Evolutionary conservation across 2,113 vertebrate genomes (phyloP), one percentile per base, ranked within the genome.

Genomic region (Spheniscus mendiculus): DNA sequence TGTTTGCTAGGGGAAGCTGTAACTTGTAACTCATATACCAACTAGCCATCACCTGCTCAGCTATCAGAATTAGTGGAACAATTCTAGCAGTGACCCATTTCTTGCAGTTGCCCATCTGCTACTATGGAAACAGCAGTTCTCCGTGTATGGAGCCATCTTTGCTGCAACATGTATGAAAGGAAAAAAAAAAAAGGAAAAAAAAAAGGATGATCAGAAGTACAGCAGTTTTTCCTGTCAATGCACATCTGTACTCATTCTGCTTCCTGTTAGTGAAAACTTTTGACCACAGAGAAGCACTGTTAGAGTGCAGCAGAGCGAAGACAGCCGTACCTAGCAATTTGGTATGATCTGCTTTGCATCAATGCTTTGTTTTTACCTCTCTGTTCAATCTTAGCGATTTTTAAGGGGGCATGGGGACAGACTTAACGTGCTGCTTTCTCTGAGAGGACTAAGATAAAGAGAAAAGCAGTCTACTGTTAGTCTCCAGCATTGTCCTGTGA

Each of bases 21-120:
- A 87, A 90, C 85, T 93, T 61, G 45, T 63, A 88, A 81, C 52
- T 94, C 83, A 4, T 61, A 29, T 25, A 53, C 44, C 44, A 61
- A 66, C 87, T 83, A 90, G 86, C 83, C 66, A 6, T 97, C 95
- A 94, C 83, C 89, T 95, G 91, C 84, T 96, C 83, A 76, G 95
- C 84, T 83, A 80, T 71, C 45, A 82, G 87, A 87, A 95, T 94
- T 87, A 97, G 88, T 93, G 76, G 55, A 97, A 89, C 84, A 95
- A 72, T 94, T 94, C 93, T 92, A 94, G 88, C 77, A 89, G 92
- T 97, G 94, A 96, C 95, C 97, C 96, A 97, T 90, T 97, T 97
- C 94, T 97, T 90, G 89, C 83, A 76, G 94, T 89, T 93, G 94
- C 95, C 97, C 96, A 97, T 97, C 97, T 97, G 97, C 97, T 97